These are phyloP conservation scores for Falco novaeseelandiae DNA, from an alignment of 2,797 vertebrate species.

Conservation along the genomic window DNA sequence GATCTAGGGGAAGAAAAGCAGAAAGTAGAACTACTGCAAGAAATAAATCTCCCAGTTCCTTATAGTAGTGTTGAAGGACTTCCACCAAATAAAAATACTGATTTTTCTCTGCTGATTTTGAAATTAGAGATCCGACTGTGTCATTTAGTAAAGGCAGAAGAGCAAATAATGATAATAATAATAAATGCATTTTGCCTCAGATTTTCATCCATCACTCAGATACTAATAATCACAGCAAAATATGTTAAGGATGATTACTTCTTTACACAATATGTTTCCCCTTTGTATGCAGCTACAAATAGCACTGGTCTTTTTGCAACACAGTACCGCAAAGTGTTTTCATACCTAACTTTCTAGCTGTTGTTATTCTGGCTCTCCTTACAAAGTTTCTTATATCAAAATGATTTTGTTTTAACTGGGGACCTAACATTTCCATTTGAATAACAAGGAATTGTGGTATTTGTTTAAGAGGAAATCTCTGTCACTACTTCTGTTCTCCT, in stretches of 20 bases:
- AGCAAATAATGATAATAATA: not conserved
- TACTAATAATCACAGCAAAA: not conserved
- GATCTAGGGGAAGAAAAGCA: not conserved
- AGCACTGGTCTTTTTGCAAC: not conserved
- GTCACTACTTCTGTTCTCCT: not conserved
- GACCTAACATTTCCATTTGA: not conserved
- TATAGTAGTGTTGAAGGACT: not conserved
- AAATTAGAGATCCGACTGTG: not conserved
- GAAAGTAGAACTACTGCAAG: not conserved
- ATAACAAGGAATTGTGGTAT: not conserved
- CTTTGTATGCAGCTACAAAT: not conserved
- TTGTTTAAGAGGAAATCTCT: not conserved
- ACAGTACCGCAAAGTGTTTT: not conserved
- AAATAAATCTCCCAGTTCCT: not conserved
- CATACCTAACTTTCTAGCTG: not conserved
- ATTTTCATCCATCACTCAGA: not conserved
- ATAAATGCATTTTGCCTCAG: not conserved
- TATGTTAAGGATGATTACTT: not conserved
- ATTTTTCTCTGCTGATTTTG: not conserved
- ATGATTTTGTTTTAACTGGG: not conserved
- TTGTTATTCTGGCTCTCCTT: not conserved
- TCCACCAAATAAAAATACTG: not conserved
- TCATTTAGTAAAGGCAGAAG: not conserved
- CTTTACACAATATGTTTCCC: not conserved
- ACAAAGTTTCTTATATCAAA: constrained; percentile 1